Conservation (phyloP, 1,140 invertebrate genomes). For the Drosophila willistoni region DNA sequence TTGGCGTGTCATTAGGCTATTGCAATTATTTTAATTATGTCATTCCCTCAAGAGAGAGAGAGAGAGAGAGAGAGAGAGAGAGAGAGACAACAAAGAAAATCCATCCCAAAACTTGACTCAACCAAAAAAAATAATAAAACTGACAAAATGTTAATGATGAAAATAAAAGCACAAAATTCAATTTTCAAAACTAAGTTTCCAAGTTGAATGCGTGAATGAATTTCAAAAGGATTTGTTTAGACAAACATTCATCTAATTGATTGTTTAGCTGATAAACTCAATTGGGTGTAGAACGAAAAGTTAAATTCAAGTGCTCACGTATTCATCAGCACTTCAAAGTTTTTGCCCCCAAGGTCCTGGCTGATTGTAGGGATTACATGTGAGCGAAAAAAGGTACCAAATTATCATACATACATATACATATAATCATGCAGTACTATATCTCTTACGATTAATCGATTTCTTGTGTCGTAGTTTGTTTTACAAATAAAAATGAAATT, state of each 20-base stretch:
- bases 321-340: no score
- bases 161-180: not conserved
- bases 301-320: slow-evolving; percentile 3
- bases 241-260: not conserved
- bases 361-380: no score
- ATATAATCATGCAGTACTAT: no score
- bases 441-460: no score
- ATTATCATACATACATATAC: no score
- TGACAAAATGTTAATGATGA: not conserved
- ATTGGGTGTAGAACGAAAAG: not conserved
- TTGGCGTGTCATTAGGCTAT: slow-evolving; percentile 8
- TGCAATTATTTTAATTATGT: slow-evolving; percentile 11
- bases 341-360: no score
- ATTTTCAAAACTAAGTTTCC: not conserved
- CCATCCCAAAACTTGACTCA: not conserved
- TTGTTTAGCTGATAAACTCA: slow-evolving; percentile 8
- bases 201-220: slow-evolving; percentile 2
- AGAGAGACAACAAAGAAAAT: not conserved
- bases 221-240: not conserved
- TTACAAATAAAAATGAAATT: no score
- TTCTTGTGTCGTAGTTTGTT: no score
- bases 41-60: not conserved
- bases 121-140: not conserved
- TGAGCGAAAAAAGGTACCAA: no score
- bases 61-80: not conserved